Evolutionary conservation across 2,113 vertebrate species (phyloP).

Genomic region (Circaetus cinerascens): DNA sequence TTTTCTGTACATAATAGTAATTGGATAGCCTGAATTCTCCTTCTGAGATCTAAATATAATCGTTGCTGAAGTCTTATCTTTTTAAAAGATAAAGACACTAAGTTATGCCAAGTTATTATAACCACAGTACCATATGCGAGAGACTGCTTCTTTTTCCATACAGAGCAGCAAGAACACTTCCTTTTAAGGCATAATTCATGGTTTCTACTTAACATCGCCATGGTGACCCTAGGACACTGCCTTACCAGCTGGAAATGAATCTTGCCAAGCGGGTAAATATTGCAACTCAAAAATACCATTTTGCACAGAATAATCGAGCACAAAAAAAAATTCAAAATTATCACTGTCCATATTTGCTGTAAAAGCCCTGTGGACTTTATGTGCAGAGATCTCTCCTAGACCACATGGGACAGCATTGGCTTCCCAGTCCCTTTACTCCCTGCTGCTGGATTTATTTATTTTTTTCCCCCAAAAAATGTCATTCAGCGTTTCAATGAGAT

Average conservation of each 20-base stretch:
- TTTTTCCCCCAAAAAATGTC: rapidly evolving
- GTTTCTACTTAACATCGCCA: neutral
- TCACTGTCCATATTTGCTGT: neutral
- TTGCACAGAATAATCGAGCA: neutral
- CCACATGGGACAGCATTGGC: rapidly evolving
- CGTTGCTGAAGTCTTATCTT: neutral
- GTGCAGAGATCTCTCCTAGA: neutral
- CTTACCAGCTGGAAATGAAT: neutral
- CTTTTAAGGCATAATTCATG: constrained; percentile 4
- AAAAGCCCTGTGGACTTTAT: neutral
- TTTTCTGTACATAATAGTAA: neutral
- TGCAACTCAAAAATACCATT: neutral
- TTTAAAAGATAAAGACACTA: neutral
- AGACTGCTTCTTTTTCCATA: neutral
- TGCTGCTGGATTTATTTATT: neutral
- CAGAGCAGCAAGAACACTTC: neutral
- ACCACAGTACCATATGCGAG: neutral
- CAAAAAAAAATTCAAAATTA: neutral
- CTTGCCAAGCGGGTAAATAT: neutral
- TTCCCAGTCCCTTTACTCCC: neutral
- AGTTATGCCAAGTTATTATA: neutral
- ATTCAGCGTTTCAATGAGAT: neutral
- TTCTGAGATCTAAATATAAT: neutral
- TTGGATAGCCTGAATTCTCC: neutral
- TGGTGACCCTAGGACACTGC: neutral